Percentiles rank a stretch among this genome's conserved stretches.
These are phyloP conservation scores for Macroteleia sp. DNA, from an alignment of 2,888 invertebrate species.

Conservation along the genomic window DNA sequence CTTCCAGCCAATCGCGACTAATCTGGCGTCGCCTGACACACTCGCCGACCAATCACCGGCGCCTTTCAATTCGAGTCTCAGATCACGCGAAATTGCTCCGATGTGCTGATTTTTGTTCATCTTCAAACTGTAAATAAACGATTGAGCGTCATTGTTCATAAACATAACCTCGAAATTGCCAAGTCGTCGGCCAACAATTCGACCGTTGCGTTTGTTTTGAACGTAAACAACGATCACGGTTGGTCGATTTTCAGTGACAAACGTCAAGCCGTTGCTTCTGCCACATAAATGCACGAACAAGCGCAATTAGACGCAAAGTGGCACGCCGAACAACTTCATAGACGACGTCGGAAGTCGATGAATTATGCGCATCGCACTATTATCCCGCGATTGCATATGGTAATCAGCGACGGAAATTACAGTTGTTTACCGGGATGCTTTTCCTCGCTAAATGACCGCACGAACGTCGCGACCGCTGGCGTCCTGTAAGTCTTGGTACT, in stretches of 20 bases:
- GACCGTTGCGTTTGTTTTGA: background rate
- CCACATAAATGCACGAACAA: too few species aligned
- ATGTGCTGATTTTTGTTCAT: background rate
- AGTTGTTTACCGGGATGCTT: conserved; percentile 17
- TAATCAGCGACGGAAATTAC: conserved; percentile 3
- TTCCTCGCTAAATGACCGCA: conserved; percentile 1
- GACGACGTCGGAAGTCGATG: conserved; percentile 11
- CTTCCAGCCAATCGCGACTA: conserved; percentile 69
- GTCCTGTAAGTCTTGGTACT: conserved; percentile 22
- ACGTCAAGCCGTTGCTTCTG: too few species aligned
- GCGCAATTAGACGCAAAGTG: conserved; percentile 2
- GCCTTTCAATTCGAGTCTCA: conserved; percentile 58
- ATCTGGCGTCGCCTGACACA: conserved; percentile 77
- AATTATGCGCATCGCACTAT: conserved; percentile 7
- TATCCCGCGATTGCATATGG: conserved; percentile 6
- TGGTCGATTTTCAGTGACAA: background rate
- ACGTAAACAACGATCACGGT: background rate
- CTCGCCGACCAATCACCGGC: conserved; percentile 72
- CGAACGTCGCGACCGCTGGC: conserved; percentile 17
- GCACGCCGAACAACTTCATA: conserved; percentile 14
- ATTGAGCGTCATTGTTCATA: conserved; percentile 1
- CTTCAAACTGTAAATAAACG: conserved; percentile 24
- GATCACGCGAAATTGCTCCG: conserved; percentile 10
- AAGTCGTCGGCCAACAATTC: background rate
- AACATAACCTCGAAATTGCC: conserved; percentile 20